A percentile compares a stretch with the other conserved stretches of the same genome.
Conservation (phyloP, 2,888 invertebrate species). For the Aphodius granarius region DNA sequence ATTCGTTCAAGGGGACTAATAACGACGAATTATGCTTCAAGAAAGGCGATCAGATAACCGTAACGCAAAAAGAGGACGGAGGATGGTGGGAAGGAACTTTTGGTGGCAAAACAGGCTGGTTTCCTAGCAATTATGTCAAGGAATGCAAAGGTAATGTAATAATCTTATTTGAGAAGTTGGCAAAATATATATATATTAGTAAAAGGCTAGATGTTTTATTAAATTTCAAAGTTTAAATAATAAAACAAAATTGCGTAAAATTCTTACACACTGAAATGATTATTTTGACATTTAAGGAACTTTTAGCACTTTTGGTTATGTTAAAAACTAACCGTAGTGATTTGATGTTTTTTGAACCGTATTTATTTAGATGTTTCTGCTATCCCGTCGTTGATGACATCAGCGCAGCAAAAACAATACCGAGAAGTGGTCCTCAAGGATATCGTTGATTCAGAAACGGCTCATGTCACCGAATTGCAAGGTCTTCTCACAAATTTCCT, state of each 20-base stretch:
- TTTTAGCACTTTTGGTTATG: too few relatives aligned
- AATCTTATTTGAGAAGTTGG: too few relatives aligned
- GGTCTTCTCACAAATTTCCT: slow-evolving; percentile 83
- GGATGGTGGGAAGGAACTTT: slow-evolving; percentile 99
- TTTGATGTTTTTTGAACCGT: slow-evolving; percentile 1
- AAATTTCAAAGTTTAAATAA: too few relatives aligned
- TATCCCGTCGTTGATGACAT: slow-evolving; percentile 50
- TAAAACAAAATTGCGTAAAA: too few relatives aligned
- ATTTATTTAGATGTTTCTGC: slow-evolving; percentile 19
- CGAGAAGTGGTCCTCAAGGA: slow-evolving; percentile 85
- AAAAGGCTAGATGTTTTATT: too few relatives aligned
- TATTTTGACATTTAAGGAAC: too few relatives aligned
- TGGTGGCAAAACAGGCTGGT: slow-evolving; percentile 95
- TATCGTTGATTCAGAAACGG: slow-evolving; percentile 89
- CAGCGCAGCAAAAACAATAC: slow-evolving; percentile 73
- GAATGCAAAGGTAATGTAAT: slow-evolving; percentile 71
- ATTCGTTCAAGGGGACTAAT: slow-evolving; percentile 92
- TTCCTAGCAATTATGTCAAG: slow-evolving; percentile 96
- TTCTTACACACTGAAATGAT: too few relatives aligned
- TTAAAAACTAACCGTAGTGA: neutral
- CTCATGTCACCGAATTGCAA: slow-evolving; percentile 88
- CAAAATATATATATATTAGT: too few relatives aligned
- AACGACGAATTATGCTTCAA: slow-evolving; percentile 97
- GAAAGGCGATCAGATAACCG: slow-evolving; percentile 94
- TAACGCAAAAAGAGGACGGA: slow-evolving; percentile 94